phyloP scores from a whole-genome alignment of 92 coral and sea anemone genomes.

The Umimayanthus kanabou region DNA sequence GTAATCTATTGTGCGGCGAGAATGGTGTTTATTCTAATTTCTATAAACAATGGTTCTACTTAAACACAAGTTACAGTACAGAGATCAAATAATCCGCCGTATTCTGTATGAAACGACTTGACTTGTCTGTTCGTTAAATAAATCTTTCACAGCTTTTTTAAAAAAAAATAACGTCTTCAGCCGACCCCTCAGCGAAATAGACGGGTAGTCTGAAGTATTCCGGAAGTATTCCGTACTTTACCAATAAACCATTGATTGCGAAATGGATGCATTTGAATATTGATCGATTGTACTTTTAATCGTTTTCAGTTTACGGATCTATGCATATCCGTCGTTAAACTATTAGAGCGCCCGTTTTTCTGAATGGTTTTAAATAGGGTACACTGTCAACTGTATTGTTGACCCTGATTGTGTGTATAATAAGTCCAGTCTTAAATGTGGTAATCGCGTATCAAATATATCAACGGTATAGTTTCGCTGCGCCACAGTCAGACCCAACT shows the following conservation, averaged over 20 bases:
- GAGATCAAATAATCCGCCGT: not conserved
- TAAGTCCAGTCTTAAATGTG: no score
- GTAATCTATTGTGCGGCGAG: not conserved
- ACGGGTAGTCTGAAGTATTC: no score
- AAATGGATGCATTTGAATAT: no score
- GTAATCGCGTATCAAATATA: no score
- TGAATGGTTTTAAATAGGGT: not conserved
- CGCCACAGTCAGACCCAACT: no score
- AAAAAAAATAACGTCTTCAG: not conserved
- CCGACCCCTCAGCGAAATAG: not conserved
- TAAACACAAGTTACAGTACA: conserved; percentile 3
- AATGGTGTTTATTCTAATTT: conserved; percentile 10
- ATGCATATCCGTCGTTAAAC: not conserved
- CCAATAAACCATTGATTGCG: not conserved
- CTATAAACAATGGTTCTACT: not conserved
- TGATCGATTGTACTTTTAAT: not conserved
- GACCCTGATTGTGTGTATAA: not conserved
- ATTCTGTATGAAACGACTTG: not conserved
- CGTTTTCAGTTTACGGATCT: not conserved
- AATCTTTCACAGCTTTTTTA: not conserved
- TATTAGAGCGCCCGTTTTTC: not conserved
- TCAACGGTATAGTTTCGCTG: not conserved
- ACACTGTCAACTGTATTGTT: not conserved
- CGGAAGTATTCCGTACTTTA: not conserved
- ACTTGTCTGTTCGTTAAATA: not conserved